Percentiles rank a stretch among this genome's conserved stretches.
Evolutionary conservation across 2,888 invertebrate species (phyloP).

Genomic region (Petrophora chlorosata): DNA sequence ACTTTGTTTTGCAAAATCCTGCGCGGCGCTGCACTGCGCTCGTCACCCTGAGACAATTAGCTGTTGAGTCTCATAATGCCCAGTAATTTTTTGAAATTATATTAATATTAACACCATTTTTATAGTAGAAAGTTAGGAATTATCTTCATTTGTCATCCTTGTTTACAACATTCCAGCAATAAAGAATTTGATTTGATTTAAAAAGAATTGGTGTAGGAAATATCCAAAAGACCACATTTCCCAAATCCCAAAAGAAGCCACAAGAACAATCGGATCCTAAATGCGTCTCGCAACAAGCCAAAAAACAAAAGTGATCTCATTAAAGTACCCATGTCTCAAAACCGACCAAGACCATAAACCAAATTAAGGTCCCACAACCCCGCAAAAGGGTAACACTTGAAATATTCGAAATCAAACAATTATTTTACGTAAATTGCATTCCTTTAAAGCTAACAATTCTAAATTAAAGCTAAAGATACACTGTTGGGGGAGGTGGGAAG

Average conservation of each 20-base stretch:
- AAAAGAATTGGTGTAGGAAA: too few species aligned
- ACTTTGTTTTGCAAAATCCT: too few species aligned
- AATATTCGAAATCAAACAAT: conserved; percentile 80
- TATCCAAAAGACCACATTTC: not conserved
- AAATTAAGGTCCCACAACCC: conserved; percentile 53
- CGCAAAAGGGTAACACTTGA: conserved; percentile 46
- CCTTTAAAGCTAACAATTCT: conserved; percentile 80
- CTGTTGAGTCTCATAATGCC: too few species aligned
- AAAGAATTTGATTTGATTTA: too few species aligned
- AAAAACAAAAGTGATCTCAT: conserved; percentile 29
- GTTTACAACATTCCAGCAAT: too few species aligned
- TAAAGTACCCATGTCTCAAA: conserved; percentile 26
- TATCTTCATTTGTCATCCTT: too few species aligned
- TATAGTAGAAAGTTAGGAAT: too few species aligned
- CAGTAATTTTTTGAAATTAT: too few species aligned
- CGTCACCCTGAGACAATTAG: too few species aligned
- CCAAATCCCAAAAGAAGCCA: conserved; percentile 5
- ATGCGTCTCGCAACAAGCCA: conserved; percentile 2
- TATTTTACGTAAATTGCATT: conserved; percentile 82
- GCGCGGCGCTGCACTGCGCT: too few species aligned
- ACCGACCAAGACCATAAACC: conserved; percentile 49
- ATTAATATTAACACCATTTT: too few species aligned
- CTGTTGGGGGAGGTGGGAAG: conserved; percentile 43
- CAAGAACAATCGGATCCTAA: conserved; percentile 11
- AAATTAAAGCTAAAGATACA: conserved; percentile 82